Evolutionary conservation across 2,113 vertebrate species (phyloP).

Genomic region (Chlorodrepanis virens): DNA sequence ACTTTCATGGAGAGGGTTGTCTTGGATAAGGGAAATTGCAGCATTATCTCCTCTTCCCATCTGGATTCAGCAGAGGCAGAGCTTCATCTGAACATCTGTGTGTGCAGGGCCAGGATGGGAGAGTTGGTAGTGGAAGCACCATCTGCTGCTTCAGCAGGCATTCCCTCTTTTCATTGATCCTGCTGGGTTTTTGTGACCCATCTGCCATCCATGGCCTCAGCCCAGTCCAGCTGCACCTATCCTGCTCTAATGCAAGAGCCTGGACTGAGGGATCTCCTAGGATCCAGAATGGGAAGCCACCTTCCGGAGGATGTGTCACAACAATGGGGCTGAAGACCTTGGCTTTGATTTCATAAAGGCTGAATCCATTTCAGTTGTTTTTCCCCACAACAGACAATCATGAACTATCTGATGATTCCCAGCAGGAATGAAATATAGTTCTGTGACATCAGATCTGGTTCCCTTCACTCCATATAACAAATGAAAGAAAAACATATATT

Average conservation of each 20-base stretch:
- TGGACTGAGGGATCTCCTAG: neutral
- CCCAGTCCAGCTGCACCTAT: neutral
- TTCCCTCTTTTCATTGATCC: neutral
- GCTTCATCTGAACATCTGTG: neutral
- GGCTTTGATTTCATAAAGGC: neutral
- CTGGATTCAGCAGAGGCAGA: neutral
- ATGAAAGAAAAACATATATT: neutral
- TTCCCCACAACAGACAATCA: neutral
- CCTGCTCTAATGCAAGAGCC: neutral
- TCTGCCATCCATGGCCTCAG: neutral
- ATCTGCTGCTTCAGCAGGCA: neutral
- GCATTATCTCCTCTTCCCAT: neutral
- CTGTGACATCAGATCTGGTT: neutral
- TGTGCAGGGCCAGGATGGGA: neutral
- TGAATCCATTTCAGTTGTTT: neutral
- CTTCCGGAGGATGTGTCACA: neutral
- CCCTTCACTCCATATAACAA: neutral
- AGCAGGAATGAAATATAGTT: neutral
- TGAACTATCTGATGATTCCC: neutral
- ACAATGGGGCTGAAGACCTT: neutral
- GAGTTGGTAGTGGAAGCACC: neutral
- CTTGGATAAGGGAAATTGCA: accelerated
- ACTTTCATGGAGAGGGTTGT: neutral
- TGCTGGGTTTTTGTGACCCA: neutral
- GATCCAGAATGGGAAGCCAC: neutral